phyloP scores from a whole-genome alignment of 2,888 invertebrate species.

The Hemithea aestivaria region DNA sequence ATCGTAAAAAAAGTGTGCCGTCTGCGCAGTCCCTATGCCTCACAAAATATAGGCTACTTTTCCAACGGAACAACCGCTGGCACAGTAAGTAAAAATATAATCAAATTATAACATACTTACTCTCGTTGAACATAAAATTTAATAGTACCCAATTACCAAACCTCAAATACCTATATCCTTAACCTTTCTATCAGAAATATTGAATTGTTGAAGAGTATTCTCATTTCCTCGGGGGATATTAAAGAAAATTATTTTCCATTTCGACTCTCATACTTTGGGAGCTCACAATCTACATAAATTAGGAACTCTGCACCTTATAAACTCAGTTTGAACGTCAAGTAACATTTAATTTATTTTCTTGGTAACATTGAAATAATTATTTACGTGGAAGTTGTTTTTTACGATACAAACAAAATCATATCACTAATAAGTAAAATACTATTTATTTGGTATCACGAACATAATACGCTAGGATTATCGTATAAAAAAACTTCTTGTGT shows the following conservation, averaged over 20 bases:
- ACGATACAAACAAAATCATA: no score
- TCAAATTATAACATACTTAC: no score
- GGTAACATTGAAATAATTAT: conserved; percentile 1
- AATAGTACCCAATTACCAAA: conserved; percentile 1
- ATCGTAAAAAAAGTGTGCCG: no score
- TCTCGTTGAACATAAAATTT: background rate
- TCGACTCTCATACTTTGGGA: conserved; percentile 36
- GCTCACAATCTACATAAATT: conserved; percentile 68
- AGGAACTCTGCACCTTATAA: conserved; percentile 51
- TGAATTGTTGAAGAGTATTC: conserved; percentile 31
- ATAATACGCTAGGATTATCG: no score
- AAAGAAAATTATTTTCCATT: conserved; percentile 64
- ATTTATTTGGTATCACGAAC: no score
- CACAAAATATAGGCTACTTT: no score
- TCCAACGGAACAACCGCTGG: no score
- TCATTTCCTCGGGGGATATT: conserved; percentile 52
- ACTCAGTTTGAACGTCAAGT: conserved; percentile 44
- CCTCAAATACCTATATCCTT: background rate
- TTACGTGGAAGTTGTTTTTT: no score
- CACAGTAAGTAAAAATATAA: no score
- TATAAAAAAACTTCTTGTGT: no score
- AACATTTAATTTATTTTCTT: conserved; percentile 50
- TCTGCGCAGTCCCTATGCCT: no score
- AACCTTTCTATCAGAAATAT: conserved; percentile 15
- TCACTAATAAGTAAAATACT: no score